These are phyloP conservation scores for Nasonia oneida DNA, from an alignment of 2,888 invertebrate species.

Conservation along the genomic window DNA sequence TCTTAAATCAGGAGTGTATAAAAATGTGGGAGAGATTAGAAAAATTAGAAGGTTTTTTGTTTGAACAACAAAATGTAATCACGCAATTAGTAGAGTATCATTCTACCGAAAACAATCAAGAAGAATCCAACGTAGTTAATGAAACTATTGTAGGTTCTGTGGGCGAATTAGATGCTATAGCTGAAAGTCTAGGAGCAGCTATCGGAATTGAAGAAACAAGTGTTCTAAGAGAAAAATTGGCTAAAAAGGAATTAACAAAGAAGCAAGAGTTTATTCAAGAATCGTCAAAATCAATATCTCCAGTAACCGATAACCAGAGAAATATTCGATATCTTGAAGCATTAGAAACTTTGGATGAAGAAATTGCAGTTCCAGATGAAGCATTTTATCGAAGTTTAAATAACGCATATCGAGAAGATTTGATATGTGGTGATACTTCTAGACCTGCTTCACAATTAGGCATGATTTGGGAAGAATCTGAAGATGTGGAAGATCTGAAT, in stretches of 20 bases:
- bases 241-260: conserved; percentile 74
- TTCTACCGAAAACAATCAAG: conserved; percentile 81
- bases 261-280: conserved; percentile 74
- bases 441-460: conserved; percentile 87
- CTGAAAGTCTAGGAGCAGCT: conserved; percentile 74
- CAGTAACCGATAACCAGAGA: conserved; percentile 73
- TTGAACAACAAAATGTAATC: conserved; percentile 95
- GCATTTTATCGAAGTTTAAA: conserved; percentile 93
- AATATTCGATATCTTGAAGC: conserved; percentile 74
- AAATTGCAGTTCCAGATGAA: conserved; percentile 86
- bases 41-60: conserved; percentile 91
- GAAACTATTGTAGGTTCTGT: conserved; percentile 71
- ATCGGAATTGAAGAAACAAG: conserved; percentile 75
- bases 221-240: conserved; percentile 74
- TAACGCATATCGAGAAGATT: conserved; percentile 91
- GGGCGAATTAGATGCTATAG: conserved; percentile 75
- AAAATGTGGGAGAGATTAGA: conserved; percentile 96
- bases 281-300: conserved; percentile 68
- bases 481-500: conserved; percentile 84
- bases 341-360: conserved; percentile 81
- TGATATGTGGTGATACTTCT: conserved; percentile 83
- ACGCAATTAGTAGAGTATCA: conserved; percentile 92
- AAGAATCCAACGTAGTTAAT: conserved; percentile 69
- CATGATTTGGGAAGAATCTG: conserved; percentile 93
- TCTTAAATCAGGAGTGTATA: conserved; percentile 94